phyloP scores from a whole-genome alignment of 2,113 vertebrate species.

The Hemiprocne comata region DNA sequence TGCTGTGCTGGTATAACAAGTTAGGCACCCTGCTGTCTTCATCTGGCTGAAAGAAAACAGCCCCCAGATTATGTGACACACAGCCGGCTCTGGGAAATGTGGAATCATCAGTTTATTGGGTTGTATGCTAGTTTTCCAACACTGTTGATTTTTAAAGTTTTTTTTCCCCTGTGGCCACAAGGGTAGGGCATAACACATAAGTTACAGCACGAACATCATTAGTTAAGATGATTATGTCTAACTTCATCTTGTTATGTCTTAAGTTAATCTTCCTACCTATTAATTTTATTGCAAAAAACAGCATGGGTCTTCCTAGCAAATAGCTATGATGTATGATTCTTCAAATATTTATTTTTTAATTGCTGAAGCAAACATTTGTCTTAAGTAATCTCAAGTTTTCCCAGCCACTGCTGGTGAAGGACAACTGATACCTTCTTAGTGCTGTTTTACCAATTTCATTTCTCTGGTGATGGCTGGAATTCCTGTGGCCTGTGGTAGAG shows the following conservation, averaged over 20 bases:
- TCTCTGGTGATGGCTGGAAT: background rate
- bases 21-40: constrained; percentile 14
- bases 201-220: background rate
- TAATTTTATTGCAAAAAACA: background rate
- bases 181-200: background rate
- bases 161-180: background rate
- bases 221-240: background rate
- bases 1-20: background rate
- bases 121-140: background rate
- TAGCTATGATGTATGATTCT: background rate
- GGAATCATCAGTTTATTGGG: background rate
- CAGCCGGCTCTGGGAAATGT: background rate
- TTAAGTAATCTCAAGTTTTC: background rate
- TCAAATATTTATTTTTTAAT: background rate
- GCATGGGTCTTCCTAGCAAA: background rate
- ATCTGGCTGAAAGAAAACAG: background rate
- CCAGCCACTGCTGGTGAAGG: background rate
- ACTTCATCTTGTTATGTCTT: background rate
- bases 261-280: background rate
- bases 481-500: background rate
- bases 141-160: background rate
- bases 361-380: background rate
- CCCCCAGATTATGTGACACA: background rate
- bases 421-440: background rate
- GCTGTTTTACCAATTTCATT: background rate